Conservation (phyloP, 1,140 invertebrate genomes). For the Drosophila paulistorum region DNA sequence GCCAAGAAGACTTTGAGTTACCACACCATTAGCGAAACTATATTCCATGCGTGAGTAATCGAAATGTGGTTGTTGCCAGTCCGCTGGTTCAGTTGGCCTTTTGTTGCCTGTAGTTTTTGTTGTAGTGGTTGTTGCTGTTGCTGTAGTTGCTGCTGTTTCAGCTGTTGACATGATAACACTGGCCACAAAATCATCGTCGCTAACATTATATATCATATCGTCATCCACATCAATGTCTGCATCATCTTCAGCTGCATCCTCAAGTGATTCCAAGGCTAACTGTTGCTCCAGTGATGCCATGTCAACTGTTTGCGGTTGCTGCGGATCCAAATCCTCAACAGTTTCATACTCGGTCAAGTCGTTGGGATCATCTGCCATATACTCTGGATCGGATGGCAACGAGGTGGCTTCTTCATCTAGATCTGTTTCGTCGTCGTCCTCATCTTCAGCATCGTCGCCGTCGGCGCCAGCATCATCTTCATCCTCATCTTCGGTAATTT, state of each 20-base stretch:
- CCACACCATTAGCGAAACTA: slow-evolving; percentile 77
- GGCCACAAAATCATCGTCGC: slow-evolving; percentile 75
- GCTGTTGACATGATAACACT: slow-evolving; percentile 62
- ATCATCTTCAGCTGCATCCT: slow-evolving; percentile 51
- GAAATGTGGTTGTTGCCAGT: slow-evolving; percentile 76
- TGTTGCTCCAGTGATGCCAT: slow-evolving; percentile 66
- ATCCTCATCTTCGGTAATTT: slow-evolving; percentile 23
- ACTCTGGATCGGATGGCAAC: slow-evolving; percentile 53
- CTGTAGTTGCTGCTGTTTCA: slow-evolving; percentile 44
- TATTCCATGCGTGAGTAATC: slow-evolving; percentile 82
- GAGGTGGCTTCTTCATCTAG: slow-evolving; percentile 57
- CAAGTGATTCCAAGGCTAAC: slow-evolving; percentile 62
- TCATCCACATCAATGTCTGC: slow-evolving; percentile 42
- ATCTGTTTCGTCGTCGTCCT: slow-evolving; percentile 45
- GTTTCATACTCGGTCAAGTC: slow-evolving; percentile 64
- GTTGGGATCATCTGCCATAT: slow-evolving; percentile 61
- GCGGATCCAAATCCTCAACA: slow-evolving; percentile 36
- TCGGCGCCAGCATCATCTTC: slow-evolving; percentile 24
- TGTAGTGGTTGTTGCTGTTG: slow-evolving; percentile 9
- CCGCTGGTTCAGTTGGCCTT: slow-evolving; percentile 32
- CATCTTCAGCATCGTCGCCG: slow-evolving; percentile 17
- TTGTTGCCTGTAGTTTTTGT: slow-evolving; percentile 9
- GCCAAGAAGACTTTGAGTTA: slow-evolving; percentile 72
- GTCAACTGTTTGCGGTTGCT: slow-evolving; percentile 50
- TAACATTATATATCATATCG: slow-evolving; percentile 67